phyloP scores from a whole-genome alignment of 1,140 invertebrate species.

The Ceratoteleas bidentatus region DNA sequence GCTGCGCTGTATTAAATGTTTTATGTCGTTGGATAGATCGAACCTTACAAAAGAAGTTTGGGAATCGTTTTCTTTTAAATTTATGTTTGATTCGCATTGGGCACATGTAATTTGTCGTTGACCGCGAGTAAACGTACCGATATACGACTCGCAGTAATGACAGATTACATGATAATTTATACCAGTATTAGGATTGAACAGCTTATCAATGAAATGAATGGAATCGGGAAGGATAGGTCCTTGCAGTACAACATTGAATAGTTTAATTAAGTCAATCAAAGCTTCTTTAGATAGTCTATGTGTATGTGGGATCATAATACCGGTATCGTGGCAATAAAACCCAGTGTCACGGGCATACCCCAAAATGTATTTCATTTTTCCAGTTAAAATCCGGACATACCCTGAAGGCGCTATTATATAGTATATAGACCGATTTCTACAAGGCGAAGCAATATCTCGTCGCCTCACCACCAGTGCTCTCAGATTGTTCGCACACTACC shows the following conservation, averaged over 20 bases:
- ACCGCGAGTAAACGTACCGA: not conserved
- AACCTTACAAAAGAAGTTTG: not conserved
- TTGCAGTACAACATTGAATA: not conserved
- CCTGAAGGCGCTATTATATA: too few relatives aligned
- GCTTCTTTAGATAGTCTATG: not conserved
- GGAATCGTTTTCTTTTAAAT: not conserved
- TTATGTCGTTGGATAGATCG: not conserved
- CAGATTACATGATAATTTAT: not conserved
- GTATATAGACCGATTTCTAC: too few relatives aligned
- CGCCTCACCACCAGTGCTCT: too few relatives aligned
- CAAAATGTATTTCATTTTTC: too few relatives aligned
- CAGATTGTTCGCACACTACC: too few relatives aligned
- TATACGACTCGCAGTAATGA: not conserved
- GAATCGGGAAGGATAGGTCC: not conserved
- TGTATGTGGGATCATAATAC: too few relatives aligned
- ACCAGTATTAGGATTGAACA: slow-evolving; percentile 1
- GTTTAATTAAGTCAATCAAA: not conserved
- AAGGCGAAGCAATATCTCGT: too few relatives aligned
- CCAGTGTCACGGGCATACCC: too few relatives aligned
- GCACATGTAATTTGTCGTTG: not conserved
- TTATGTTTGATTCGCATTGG: not conserved
- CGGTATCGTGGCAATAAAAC: too few relatives aligned
- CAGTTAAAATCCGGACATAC: too few relatives aligned
- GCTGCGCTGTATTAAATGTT: not conserved
- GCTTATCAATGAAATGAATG: slow-evolving; percentile 5